Evolutionary conservation across 2,888 invertebrate genomes (phyloP), one percentile per base, ranked within the genome.

Genomic region (Troides oblongomaculatus): DNA sequence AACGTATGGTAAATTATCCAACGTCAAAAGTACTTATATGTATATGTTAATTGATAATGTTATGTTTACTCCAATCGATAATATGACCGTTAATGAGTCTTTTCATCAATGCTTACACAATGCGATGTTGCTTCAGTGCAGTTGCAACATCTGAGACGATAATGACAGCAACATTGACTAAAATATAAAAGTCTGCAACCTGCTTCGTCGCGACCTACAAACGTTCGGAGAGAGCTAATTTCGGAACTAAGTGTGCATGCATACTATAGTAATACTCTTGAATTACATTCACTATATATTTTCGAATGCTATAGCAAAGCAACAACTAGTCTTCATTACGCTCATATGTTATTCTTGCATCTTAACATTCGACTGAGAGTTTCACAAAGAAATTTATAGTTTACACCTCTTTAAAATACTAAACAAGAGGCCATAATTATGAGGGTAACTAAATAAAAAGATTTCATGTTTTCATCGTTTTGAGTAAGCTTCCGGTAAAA

Each of bases 31-130:
- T 46, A 3, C 4, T 43, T 53, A 7, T 53, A 6, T 53, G 17
- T 50, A 30, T 14, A 50, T 50, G 14, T 17, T 14, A 18, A 17
- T 50, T 50, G 14, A 17, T 50, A 50, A 12, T 43, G 43, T 43
- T 18, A 50, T 50, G 23, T 14, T 30, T 18, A 64, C 46, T 59
- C 46, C 59, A 62, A 68, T 70, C 68, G 68, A 69, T 70, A 72
- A 71, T 71, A 73, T 75, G 76, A 79, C 77, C 78, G 81, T 80
- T 78, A 17, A 81, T 72, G 71, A 74, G 74, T 71, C 77, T 84
- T 85, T 84, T 82, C 82, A 86, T 82, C 83, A 84, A 79, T 69
- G 71, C 76, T 90, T 90, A 81, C 84, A 80, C 78, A 88, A 90
- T n/a, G 23, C 69, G 77, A 76, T 70, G 76, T 72, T 84, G 84